Conservation (phyloP, 1,140 invertebrate species). For the Hyles vespertilio region DNA sequence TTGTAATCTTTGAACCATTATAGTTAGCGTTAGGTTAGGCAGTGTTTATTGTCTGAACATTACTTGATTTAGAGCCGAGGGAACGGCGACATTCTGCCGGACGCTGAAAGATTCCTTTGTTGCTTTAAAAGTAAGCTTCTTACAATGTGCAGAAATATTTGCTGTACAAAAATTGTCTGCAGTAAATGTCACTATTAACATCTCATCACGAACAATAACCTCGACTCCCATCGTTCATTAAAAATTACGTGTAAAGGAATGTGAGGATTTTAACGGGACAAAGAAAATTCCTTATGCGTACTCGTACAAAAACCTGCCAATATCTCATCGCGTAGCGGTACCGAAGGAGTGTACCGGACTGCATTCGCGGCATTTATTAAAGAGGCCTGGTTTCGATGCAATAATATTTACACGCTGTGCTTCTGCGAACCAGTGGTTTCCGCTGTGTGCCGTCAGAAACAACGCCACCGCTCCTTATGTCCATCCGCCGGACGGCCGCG, state of each 20-base stretch:
- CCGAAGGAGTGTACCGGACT: slow-evolving; percentile 21
- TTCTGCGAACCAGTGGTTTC: slow-evolving; percentile 56
- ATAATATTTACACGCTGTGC: slow-evolving; percentile 48
- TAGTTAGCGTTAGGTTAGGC: too few species aligned
- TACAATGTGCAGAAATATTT: too few species aligned
- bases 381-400: slow-evolving; percentile 24
- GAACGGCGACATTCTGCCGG: slow-evolving; percentile 1
- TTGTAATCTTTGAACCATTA: too few species aligned
- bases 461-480: too few species aligned
- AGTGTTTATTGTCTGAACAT: too few species aligned
- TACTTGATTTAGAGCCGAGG: neutral
- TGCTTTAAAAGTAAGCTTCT: too few species aligned
- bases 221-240: too few species aligned
- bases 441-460: slow-evolving; percentile 10
- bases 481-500: too few species aligned
- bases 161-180: too few species aligned
- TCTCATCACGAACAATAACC: too few species aligned
- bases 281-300: slow-evolving; percentile 20
- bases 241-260: too few species aligned
- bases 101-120: neutral
- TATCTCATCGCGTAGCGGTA: slow-evolving; percentile 33
- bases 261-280: slow-evolving; percentile 5
- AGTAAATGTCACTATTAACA: too few species aligned
- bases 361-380: slow-evolving; percentile 26
- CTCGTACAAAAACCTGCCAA: slow-evolving; percentile 26